Base-by-base conservation (phyloP, 2,888 invertebrate genomes). In the Neoaliturus tenellus region DNA sequence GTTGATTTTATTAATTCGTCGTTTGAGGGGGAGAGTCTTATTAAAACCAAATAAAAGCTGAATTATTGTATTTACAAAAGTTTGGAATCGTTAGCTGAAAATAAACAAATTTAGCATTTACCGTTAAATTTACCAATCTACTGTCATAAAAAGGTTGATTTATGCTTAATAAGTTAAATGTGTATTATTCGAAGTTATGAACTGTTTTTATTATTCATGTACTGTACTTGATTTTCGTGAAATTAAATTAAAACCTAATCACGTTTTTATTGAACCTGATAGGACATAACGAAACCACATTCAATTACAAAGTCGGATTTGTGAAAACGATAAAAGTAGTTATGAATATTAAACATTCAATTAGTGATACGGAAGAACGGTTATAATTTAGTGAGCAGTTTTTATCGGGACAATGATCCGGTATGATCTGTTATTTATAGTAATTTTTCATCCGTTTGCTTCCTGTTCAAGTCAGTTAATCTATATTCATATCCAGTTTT, bases 321-420 rank as follows among this genome's bases (percentile, higher is more conserved):
- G 48, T 55, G 82, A 51, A 55, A 73, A 73, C 55, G 55, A 81
- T 82, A 82, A 82, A 82, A 82, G 73, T 73, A 20, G 33, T 35
- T 55, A 82, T 82, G 82, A 82, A 82, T 82, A 82, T 82, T 82
- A 35, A 82, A 71, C 73, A 73, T 73, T 82, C 82, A 73, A 73
- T 73, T 82, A 73, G 51, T 51, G 51, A 28, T 75, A 75, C 48
- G 75, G 75, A 75, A 39, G 35, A 69, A 35, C 39, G 35, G 35
- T 35, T 39, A 69, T 69, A 39, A 69, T 39, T 62, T 75, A 75
- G 75, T 44, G 28, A 41, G 23, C 28, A 35, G 75, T 75, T 75
- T 75, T 75, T 75, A 75, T 75, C 41, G 75, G 28, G 23, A 12
- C 75, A 35, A 1, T 75, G 75, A 75, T 75, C 75, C 75, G 48